A percentile compares a stretch with the other conserved stretches of the same genome.
These are phyloP conservation scores for Drosophila lowei DNA, from an alignment of 1,140 invertebrate genomes.

Conservation along the genomic window DNA sequence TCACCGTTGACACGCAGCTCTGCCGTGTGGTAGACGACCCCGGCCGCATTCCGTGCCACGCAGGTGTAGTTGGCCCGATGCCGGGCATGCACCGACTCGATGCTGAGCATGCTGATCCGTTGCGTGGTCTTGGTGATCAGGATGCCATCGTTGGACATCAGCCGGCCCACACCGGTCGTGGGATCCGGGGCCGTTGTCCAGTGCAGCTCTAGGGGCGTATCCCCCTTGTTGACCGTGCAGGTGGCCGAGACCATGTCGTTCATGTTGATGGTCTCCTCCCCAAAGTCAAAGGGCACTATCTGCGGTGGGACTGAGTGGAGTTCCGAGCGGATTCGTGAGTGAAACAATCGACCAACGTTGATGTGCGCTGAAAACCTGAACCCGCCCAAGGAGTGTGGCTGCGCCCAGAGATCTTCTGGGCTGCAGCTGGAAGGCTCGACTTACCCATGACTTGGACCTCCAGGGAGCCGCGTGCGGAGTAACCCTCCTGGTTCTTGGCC, in stretches of 20 bases:
- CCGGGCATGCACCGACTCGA: constrained; percentile 86
- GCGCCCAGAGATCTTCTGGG: constrained; percentile 36
- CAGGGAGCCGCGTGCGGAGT: constrained; percentile 92
- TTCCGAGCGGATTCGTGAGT: constrained; percentile 9
- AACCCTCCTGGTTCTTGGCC: constrained; percentile 94
- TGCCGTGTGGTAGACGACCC: constrained; percentile 88
- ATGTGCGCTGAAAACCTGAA: constrained; percentile 41
- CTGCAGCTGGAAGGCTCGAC: constrained; percentile 78
- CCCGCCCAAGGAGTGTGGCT: constrained; percentile 38
- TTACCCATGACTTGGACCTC: constrained; percentile 98
- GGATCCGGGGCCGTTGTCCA: constrained; percentile 85
- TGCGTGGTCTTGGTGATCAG: constrained; percentile 86
- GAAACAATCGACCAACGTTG: constrained; percentile 57
- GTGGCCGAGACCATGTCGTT: constrained; percentile 88
- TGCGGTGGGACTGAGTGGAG: constrained; percentile 86
- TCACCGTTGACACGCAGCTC: constrained; percentile 88
- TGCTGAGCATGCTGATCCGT: constrained; percentile 87
- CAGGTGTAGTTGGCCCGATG: constrained; percentile 90
- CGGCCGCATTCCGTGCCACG: constrained; percentile 90
- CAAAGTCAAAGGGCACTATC: constrained; percentile 89
- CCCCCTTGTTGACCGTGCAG: constrained; percentile 94
- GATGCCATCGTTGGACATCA: constrained; percentile 83
- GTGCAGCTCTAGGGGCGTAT: constrained; percentile 90
- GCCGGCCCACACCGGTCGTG: constrained; percentile 60
- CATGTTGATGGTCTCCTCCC: constrained; percentile 88